Conservation (phyloP, 30 jellyfish, hydroid and myxozoan species). For the Sanderia malayensis region DNA sequence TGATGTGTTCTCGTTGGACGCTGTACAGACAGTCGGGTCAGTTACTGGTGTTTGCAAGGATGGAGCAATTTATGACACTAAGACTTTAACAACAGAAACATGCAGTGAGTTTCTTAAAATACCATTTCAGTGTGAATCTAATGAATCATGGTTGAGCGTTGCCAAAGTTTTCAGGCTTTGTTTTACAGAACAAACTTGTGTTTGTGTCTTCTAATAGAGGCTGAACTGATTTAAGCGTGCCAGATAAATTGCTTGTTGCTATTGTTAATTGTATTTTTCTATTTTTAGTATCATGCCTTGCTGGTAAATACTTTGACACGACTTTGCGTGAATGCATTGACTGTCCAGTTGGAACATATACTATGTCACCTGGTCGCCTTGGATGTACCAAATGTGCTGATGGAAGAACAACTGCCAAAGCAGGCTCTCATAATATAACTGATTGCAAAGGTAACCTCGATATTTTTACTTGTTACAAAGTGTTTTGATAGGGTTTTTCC, state of each 20-base stretch:
- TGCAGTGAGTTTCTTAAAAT: constrained; percentile 50
- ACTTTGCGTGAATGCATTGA: constrained; percentile 52
- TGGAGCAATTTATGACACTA: constrained; percentile 70
- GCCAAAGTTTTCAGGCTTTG: no score
- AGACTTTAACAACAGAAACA: constrained; percentile 5
- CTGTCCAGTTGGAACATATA: constrained; percentile 95
- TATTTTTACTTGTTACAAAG: no score
- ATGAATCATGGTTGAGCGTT: no score
- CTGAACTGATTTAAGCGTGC: no score
- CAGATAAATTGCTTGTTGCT: no score
- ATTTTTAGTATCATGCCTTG: constrained; percentile 79
- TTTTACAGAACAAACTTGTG: no score
- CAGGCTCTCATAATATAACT: constrained; percentile 71
- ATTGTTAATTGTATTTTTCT: neutral
- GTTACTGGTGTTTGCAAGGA: constrained; percentile 79
- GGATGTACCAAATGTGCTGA: constrained; percentile 91
- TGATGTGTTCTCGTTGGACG: constrained; percentile 65
- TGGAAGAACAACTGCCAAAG: constrained; percentile 85
- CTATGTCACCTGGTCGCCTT: constrained; percentile 82
- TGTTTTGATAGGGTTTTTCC: no score
- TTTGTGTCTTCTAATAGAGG: no score
- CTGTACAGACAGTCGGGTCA: constrained; percentile 78
- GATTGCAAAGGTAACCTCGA: constrained; percentile 85
- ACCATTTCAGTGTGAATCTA: no score
- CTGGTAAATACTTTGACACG: constrained; percentile 79